Percentiles rank a stretch among this genome's conserved stretches.
Evolutionary conservation across 2,888 invertebrate species (phyloP).

Genomic region (Pterostichus niger): DNA sequence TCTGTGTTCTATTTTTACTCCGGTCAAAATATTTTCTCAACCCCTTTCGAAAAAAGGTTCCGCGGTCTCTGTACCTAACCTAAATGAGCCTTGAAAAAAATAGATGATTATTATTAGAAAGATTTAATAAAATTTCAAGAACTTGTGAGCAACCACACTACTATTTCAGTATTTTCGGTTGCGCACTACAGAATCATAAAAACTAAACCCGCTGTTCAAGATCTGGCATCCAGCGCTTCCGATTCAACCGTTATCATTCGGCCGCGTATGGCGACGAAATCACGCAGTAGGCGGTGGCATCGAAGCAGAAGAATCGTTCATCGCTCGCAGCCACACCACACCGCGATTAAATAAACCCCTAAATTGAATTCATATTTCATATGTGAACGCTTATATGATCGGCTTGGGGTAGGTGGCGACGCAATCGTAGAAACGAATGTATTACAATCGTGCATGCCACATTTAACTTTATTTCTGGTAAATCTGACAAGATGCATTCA

Average conservation of each 20-base stretch:
- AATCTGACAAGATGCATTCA: neutral
- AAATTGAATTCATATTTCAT: constrained; percentile 49
- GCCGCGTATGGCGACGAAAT: neutral
- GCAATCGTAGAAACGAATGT: constrained; percentile 27
- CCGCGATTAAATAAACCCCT: constrained; percentile 41
- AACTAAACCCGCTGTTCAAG: neutral
- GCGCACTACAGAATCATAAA: neutral
- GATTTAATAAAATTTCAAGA: too few species aligned
- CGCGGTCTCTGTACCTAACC: too few species aligned
- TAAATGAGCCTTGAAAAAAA: too few species aligned
- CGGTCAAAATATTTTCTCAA: too few species aligned
- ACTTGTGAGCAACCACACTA: too few species aligned
- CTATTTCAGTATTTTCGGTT: neutral
- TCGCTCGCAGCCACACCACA: neutral
- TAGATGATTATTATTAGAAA: too few species aligned
- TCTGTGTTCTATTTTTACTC: too few species aligned
- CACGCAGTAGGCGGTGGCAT: constrained; percentile 4
- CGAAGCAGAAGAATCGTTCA: constrained; percentile 34
- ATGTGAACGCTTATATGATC: constrained; percentile 32
- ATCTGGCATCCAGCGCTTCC: neutral
- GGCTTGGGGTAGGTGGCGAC: neutral
- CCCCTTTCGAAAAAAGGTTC: too few species aligned
- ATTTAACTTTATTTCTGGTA: neutral
- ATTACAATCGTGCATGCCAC: neutral
- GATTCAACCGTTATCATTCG: constrained; percentile 16